phyloP scores from a whole-genome alignment of 2,113 vertebrate genomes.

The Atractosteus spatula region DNA sequence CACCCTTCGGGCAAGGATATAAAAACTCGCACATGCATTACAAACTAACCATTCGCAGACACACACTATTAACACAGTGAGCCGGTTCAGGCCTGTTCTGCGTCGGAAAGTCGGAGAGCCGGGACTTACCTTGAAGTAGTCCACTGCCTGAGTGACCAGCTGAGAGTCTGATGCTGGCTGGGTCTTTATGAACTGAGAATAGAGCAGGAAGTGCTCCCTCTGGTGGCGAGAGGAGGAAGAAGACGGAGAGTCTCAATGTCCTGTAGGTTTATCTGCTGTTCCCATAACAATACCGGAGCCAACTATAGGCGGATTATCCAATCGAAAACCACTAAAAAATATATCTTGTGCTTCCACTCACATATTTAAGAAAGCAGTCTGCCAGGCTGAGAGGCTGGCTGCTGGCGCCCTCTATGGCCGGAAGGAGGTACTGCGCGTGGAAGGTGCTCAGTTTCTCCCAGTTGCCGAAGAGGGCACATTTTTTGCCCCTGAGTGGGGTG shows the following conservation, averaged over 20 bases:
- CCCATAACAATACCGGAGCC: background rate
- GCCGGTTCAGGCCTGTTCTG: no score
- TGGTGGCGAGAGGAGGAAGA: slow-evolving; percentile 33
- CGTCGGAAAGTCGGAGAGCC: no score
- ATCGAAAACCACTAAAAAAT: background rate
- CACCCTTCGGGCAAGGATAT: no score
- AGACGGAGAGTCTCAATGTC: background rate
- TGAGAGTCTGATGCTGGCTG: slow-evolving; percentile 73
- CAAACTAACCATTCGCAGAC: no score
- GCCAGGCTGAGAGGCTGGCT: slow-evolving; percentile 76
- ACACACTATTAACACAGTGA: no score
- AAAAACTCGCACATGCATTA: no score
- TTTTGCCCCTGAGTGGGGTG: slow-evolving; percentile 61
- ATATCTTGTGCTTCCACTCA: slow-evolving; percentile 45
- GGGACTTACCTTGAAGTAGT: slow-evolving; percentile 72
- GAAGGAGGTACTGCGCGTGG: slow-evolving; percentile 75
- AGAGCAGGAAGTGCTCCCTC: slow-evolving; percentile 80
- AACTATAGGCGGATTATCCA: background rate
- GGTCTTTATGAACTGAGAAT: slow-evolving; percentile 79
- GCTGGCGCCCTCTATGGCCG: slow-evolving; percentile 77
- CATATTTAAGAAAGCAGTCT: slow-evolving; percentile 83
- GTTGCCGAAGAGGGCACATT: slow-evolving; percentile 61
- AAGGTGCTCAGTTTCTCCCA: slow-evolving; percentile 71
- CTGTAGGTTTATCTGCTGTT: background rate
- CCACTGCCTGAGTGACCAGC: slow-evolving; percentile 60